Percentiles rank a stretch among this genome's conserved stretches.
Evolutionary conservation across 2,113 vertebrate genomes (phyloP).

Genomic region (Alligator mississippiensis): DNA sequence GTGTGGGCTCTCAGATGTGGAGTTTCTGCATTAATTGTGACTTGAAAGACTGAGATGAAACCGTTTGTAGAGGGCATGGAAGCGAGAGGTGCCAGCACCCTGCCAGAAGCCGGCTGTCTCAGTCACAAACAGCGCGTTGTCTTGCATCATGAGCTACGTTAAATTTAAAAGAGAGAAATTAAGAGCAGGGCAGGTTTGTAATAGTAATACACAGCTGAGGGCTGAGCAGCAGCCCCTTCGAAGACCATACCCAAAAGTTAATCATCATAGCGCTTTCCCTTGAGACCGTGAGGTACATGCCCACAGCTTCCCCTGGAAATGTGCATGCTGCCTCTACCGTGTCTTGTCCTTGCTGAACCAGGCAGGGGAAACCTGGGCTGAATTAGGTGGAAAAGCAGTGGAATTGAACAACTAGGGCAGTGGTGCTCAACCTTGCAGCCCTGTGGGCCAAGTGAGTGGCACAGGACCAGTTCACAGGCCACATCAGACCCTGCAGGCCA

Average conservation of each 20-base stretch:
- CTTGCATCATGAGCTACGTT: not conserved
- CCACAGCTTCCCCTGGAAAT: not conserved
- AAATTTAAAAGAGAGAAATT: not conserved
- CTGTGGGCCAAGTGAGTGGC: too few species aligned
- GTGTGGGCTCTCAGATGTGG: not conserved
- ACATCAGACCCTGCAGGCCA: too few species aligned
- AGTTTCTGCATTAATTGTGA: not conserved
- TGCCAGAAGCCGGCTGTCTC: not conserved
- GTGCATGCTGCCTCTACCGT: not conserved
- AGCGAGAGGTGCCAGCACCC: not conserved
- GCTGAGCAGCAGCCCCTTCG: not conserved
- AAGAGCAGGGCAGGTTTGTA: not conserved
- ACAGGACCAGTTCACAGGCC: too few species aligned
- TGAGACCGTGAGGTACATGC: not conserved
- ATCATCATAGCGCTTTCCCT: not conserved
- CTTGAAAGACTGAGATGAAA: not conserved
- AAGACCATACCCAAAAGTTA: not conserved
- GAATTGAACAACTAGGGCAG: too few species aligned
- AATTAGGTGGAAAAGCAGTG: not conserved
- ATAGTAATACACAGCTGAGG: not conserved
- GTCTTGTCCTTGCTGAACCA: not conserved
- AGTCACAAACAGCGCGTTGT: not conserved
- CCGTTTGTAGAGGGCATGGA: accelerated
- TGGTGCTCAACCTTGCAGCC: too few species aligned
- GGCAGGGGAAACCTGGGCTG: not conserved